Evolutionary conservation across 2,797 vertebrate genomes (phyloP), one percentile per base, ranked within the genome.

Genomic region (Denticeps clupeoides): DNA sequence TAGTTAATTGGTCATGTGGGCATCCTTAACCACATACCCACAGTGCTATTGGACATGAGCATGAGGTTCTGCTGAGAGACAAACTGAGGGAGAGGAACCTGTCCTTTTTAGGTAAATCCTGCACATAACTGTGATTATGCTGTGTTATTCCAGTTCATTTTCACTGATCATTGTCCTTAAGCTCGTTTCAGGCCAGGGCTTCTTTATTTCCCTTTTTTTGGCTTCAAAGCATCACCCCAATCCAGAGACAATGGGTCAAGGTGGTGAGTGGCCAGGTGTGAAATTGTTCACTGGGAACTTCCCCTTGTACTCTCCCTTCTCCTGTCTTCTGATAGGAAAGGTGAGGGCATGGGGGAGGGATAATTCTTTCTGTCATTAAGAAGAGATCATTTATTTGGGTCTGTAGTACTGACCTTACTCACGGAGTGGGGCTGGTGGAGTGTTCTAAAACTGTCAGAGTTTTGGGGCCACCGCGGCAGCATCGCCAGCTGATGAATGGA

Each of bases 41-140:
- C 64, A 96, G 95, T 0, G 84, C 92, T 51, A 92, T 97, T 67
- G 95, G 95, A 24, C 82, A 94, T 43, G 94, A 99, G 45, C 91
- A 97, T 2, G 94, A 98, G 75, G 83, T 97, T 45, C 74, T 96
- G 49, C 87, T 99, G 18, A 69, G 86, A 72, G 89, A 93, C 69
- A 86, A 89, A 65, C 87, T 99, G 60, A 73, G 86, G 53, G 86
- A 91, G 75, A 89, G 69, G 68, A 93, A 89, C 63, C 80, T 99
- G 44, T 88, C 94, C 24, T 99, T 97, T 73, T 75, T 97, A 56
- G 92, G 95, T 98, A 83, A 91, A 90, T 52, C 42, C 22, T 56
- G 15, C 23, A 55, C 41, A 32, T 43, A n/a, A 29, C 42, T 41
- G 4, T 58, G 43, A 45, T 32, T 57, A 35, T 37, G 55, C 41